A percentile compares a stretch with the other conserved stretches of the same genome.
Conservation (phyloP, 2,888 invertebrate species). For the Eupithecia tripunctaria region DNA sequence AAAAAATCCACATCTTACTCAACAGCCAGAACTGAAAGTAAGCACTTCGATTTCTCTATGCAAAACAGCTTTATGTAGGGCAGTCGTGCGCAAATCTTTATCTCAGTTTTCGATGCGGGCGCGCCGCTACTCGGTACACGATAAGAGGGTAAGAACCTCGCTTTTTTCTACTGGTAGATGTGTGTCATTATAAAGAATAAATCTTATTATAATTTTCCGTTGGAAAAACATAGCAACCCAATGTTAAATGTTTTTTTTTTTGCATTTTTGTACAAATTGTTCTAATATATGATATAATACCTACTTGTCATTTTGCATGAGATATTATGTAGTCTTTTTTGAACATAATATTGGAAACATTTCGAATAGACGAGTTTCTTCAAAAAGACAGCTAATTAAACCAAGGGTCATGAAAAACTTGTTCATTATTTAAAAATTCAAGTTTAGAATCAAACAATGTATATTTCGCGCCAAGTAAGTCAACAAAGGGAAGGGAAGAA, state of each 20-base stretch:
- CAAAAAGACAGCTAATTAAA: background rate
- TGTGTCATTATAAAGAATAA: constrained; percentile 2
- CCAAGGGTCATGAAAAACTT: constrained; percentile 4
- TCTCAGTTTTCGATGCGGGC: constrained; percentile 62
- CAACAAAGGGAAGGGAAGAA: constrained; percentile 64
- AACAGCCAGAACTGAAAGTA: constrained; percentile 15
- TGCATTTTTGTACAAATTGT: too few relatives aligned
- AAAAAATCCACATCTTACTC: background rate
- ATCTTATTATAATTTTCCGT: background rate
- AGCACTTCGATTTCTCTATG: constrained; percentile 36
- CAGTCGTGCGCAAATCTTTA: constrained; percentile 54
- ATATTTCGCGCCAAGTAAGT: constrained; percentile 61
- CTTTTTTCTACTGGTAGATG: constrained; percentile 18
- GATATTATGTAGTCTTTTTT: background rate
- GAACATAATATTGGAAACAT: background rate
- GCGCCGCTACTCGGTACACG: constrained; percentile 56
- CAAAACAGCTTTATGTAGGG: constrained; percentile 53
- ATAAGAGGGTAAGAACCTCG: constrained; percentile 60
- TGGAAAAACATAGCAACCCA: background rate
- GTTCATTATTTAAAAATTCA: constrained; percentile 35
- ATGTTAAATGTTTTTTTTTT: too few relatives aligned
- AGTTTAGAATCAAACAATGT: constrained; percentile 50
- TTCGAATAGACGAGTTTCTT: background rate
- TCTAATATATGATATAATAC: too few relatives aligned
- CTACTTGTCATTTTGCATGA: too few relatives aligned